Evolutionary conservation across 1,140 invertebrate species (phyloP).

Genomic region (Drosophila nikananu): DNA sequence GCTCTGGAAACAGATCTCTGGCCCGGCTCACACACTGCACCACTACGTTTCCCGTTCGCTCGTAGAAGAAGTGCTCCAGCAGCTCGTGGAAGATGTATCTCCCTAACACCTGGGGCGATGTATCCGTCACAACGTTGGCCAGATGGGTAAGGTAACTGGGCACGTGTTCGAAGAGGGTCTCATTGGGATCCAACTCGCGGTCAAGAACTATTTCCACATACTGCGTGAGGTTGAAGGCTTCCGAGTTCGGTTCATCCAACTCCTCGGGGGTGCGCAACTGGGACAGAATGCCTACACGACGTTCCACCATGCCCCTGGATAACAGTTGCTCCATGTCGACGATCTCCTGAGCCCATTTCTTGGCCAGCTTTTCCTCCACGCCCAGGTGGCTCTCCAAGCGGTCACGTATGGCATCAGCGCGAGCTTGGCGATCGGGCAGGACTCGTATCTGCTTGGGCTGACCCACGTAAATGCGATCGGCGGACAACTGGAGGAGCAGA

Average conservation of each 20-base stretch:
- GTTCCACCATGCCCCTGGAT: constrained; percentile 37
- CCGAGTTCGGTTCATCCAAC: constrained; percentile 26
- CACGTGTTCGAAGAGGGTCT: constrained; percentile 63
- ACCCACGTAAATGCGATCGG: constrained; percentile 59
- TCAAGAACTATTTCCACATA: constrained; percentile 60
- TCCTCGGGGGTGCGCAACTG: constrained; percentile 35
- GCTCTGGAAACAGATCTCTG: constrained; percentile 55
- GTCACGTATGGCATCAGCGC: constrained; percentile 13
- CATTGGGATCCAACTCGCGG: constrained; percentile 35
- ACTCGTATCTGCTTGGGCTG: constrained; percentile 49
- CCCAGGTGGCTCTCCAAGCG: constrained; percentile 46
- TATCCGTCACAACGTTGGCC: constrained; percentile 19
- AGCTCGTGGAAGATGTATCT: constrained; percentile 72
- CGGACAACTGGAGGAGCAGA: constrained; percentile 46
- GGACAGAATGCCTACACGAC: constrained; percentile 42
- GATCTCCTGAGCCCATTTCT: constrained; percentile 44
- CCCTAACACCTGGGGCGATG: constrained; percentile 38
- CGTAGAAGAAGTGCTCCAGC: constrained; percentile 60
- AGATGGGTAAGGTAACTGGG: constrained; percentile 59
- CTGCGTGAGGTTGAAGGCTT: constrained; percentile 48
- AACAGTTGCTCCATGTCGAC: constrained; percentile 50
- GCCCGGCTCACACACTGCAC: constrained; percentile 52
- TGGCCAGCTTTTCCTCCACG: constrained; percentile 39
- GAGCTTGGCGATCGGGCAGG: constrained; percentile 18
- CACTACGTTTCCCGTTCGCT: constrained; percentile 23